phyloP scores from a whole-genome alignment of 2,113 vertebrate genomes.

The Damaliscus lunatus region DNA sequence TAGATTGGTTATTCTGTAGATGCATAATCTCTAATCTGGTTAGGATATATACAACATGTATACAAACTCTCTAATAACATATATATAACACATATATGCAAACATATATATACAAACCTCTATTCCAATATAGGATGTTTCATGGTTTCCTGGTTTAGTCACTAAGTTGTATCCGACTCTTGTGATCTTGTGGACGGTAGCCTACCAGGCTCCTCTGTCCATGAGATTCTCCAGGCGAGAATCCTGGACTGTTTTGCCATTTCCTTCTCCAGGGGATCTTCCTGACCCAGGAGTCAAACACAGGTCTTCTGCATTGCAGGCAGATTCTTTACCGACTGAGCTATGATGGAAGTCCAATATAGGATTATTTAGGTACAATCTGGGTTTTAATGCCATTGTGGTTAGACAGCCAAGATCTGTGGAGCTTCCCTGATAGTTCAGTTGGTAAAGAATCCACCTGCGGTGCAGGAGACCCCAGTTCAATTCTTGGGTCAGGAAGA shows the following conservation, averaged over 20 bases:
- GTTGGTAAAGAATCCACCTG: neutral
- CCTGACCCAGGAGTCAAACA: neutral
- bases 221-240: neutral
- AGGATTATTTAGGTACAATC: neutral
- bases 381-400: neutral
- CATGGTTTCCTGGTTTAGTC: neutral
- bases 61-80: neutral
- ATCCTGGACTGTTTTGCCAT: neutral
- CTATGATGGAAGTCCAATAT: neutral
- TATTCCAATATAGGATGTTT: neutral
- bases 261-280: neutral
- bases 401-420: neutral
- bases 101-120: neutral
- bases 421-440: neutral
- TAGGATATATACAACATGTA: neutral
- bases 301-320: neutral
- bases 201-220: neutral
- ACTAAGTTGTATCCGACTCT: neutral
- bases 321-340: neutral
- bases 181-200: neutral
- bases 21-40: neutral
- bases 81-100: neutral
- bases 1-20: neutral
- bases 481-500: neutral
- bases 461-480: neutral